Evolutionary conservation across 1,140 invertebrate species (phyloP).

Genomic region (Panulirus ornatus): DNA sequence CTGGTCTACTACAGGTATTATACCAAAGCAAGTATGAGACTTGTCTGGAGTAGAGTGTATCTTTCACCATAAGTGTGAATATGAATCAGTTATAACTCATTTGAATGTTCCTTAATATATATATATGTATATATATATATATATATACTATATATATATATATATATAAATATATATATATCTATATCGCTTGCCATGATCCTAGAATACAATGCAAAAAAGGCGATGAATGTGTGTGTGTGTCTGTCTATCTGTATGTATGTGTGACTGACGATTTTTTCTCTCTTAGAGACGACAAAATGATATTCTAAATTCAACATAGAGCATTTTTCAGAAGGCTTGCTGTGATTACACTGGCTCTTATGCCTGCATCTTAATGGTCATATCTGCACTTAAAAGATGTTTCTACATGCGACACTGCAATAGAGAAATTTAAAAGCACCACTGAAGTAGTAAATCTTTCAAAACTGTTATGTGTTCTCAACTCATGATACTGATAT

Average conservation of each 20-base stretch:
- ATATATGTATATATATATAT: constrained; percentile 54
- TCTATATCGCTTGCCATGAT: constrained; percentile 59
- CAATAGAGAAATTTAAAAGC: not conserved
- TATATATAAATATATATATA: constrained; percentile 52
- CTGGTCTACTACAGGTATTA: constrained; percentile 20
- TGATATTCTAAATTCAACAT: not conserved
- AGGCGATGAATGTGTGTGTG: not conserved
- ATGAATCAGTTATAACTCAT: constrained; percentile 44
- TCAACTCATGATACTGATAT: no score
- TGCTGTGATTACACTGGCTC: not conserved
- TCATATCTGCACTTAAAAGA: not conserved
- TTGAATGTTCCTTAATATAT: constrained; percentile 60
- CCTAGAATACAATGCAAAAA: constrained; percentile 46
- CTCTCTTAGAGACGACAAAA: not conserved
- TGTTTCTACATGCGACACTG: not conserved
- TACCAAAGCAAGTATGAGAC: constrained; percentile 30
- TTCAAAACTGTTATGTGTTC: no score
- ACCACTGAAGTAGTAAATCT: no score
- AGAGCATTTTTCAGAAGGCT: not conserved
- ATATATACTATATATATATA: constrained; percentile 59
- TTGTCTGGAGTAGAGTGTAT: not conserved
- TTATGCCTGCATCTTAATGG: not conserved
- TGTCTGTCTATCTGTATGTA: not conserved
- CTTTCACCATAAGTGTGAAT: not conserved
- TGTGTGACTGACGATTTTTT: not conserved